Percentiles rank a stretch among this genome's conserved stretches.
Evolutionary conservation across 2,888 invertebrate species (phyloP).

Genomic region (Scrobipalpa costella): DNA sequence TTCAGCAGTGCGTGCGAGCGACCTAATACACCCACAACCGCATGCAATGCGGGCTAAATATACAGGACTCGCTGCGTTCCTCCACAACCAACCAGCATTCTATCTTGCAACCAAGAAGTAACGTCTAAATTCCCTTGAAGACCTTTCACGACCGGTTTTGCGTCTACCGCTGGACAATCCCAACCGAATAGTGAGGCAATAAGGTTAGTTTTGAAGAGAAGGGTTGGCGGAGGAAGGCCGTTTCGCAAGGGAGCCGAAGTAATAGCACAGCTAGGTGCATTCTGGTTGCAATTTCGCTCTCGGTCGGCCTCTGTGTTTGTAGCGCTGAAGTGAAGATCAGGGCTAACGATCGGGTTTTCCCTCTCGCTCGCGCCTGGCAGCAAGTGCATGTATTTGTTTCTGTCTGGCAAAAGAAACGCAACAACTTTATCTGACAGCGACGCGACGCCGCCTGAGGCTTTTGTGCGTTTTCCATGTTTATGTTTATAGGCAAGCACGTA

Average conservation of each 20-base stretch:
- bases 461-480: constrained; percentile 81
- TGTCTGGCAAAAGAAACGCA: constrained; percentile 76
- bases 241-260: constrained; percentile 64
- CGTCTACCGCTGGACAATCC: constrained; percentile 43
- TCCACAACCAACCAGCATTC: constrained; percentile 51
- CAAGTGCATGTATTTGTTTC: constrained; percentile 33
- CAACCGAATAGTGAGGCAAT: constrained; percentile 45
- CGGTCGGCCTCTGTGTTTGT: constrained; percentile 81
- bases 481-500: constrained; percentile 79
- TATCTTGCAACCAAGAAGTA: constrained; percentile 71
- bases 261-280: constrained; percentile 81
- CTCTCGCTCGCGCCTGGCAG: constrained; percentile 59
- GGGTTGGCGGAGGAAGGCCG: constrained; percentile 56
- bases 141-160: constrained; percentile 71
- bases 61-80: constrained; percentile 66
- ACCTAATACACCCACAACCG: constrained; percentile 78
- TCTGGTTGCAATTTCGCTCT: constrained; percentile 81
- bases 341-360: constrained; percentile 77
- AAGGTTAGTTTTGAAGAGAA: constrained; percentile 48
- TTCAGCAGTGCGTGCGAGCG: constrained; percentile 80
- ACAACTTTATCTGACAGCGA: constrained; percentile 80
- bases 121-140: constrained; percentile 73
- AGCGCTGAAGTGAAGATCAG: constrained; percentile 79
- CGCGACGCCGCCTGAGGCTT: constrained; percentile 73
- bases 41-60: constrained; percentile 80